A percentile compares a stretch with the other conserved stretches of the same genome.
Conservation (phyloP, 2,797 vertebrate species). For the Hafferia zeledoni region DNA sequence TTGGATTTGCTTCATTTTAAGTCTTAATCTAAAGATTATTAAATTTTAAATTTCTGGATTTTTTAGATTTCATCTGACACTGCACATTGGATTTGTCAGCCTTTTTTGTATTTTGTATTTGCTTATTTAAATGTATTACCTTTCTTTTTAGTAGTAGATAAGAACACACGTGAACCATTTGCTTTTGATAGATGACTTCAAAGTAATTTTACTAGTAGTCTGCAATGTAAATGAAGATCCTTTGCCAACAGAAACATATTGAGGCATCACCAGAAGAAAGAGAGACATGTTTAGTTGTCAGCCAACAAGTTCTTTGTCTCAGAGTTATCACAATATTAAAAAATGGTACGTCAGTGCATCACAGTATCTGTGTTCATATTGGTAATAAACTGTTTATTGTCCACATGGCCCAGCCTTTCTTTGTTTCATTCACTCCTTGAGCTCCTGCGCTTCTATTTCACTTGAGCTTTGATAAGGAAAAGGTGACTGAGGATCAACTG, state of each 20-base stretch:
- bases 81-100: slow-evolving; percentile 88
- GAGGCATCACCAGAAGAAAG: slow-evolving; percentile 75
- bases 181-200: slow-evolving; percentile 82
- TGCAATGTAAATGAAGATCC: slow-evolving; percentile 79
- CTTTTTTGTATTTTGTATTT: slow-evolving; percentile 92
- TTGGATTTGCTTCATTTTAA: slow-evolving; percentile 80
- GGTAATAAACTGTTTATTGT: slow-evolving; percentile 92
- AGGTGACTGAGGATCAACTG: background rate
- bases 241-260: slow-evolving; percentile 82
- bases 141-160: slow-evolving; percentile 83
- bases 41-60: slow-evolving; percentile 86
- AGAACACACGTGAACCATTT: slow-evolving; percentile 79
- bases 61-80: slow-evolving; percentile 89
- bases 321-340: slow-evolving; percentile 79
- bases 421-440: background rate
- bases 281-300: slow-evolving; percentile 81
- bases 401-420: slow-evolving; percentile 62
- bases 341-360: slow-evolving; percentile 81
- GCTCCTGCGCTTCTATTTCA: background rate
- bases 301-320: slow-evolving; percentile 74
- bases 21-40: slow-evolving; percentile 78
- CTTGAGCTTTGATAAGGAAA: background rate
- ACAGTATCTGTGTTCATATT: slow-evolving; percentile 93
- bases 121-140: slow-evolving; percentile 86
- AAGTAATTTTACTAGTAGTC: slow-evolving; percentile 78